A percentile compares a stretch with the other conserved stretches of the same genome.
Evolutionary conservation across 2,113 vertebrate species (phyloP).

Genomic region (Pseudolaguvia tuberculata): DNA sequence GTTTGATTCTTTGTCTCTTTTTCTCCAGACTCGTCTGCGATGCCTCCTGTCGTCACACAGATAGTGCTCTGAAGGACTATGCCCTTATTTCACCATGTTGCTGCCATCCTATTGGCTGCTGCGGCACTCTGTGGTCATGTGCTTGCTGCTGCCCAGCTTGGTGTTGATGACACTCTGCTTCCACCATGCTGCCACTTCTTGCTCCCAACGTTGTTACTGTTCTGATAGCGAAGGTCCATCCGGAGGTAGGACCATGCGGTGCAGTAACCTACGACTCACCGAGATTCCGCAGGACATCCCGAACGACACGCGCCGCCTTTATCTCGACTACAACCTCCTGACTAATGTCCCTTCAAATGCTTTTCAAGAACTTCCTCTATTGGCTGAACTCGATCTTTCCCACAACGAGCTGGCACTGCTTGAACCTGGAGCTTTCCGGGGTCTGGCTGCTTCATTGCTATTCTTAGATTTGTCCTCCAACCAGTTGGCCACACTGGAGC

Average conservation of each 20-base stretch:
- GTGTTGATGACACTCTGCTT: constrained; percentile 80
- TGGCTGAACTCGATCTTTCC: constrained; percentile 89
- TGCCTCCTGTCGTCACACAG: constrained; percentile 36
- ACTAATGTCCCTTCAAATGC: constrained; percentile 79
- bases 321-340: constrained; percentile 90
- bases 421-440: constrained; percentile 81
- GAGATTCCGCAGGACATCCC: constrained; percentile 86
- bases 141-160: constrained; percentile 78
- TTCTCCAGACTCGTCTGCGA: constrained; percentile 52
- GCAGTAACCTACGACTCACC: constrained; percentile 84
- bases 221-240: constrained; percentile 72
- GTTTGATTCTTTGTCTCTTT: constrained; percentile 13
- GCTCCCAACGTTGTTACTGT: constrained; percentile 83
- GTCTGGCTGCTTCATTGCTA: constrained; percentile 75
- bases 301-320: constrained; percentile 86
- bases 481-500: constrained; percentile 77
- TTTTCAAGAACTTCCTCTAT: constrained; percentile 77
- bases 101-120: constrained; percentile 63
- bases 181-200: constrained; percentile 65
- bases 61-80: constrained; percentile 56
- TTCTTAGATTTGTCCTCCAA: constrained; percentile 89
- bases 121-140: constrained; percentile 71
- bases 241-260: constrained; percentile 83
- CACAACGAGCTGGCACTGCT: constrained; percentile 81
- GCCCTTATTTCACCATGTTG: constrained; percentile 61